Evolutionary conservation across 2,888 invertebrate genomes (phyloP).

Genomic region (Platycnemis pennipes): DNA sequence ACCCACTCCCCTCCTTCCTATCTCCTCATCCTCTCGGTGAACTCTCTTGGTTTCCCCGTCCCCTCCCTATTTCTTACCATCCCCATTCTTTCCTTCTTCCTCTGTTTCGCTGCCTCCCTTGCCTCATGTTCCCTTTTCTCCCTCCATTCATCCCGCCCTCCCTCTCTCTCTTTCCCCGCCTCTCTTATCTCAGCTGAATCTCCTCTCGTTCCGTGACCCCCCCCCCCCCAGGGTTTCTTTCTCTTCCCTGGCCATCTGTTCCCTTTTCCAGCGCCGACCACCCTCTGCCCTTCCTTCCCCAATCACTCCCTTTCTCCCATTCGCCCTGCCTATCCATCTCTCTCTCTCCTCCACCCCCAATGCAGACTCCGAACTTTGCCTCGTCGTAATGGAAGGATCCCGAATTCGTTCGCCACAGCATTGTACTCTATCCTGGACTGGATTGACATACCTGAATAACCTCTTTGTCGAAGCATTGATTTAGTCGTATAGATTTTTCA

Average conservation of each 20-base stretch:
- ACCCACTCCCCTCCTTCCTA: background rate
- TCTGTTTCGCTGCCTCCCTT: background rate
- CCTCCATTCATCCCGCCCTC: background rate
- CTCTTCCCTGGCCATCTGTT: background rate
- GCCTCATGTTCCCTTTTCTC: background rate
- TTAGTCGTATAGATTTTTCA: too few relatives aligned
- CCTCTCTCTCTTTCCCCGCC: background rate
- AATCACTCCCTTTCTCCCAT: background rate
- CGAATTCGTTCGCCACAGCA: background rate
- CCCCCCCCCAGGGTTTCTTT: conserved; percentile 1
- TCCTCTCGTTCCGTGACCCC: background rate
- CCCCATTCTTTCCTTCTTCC: background rate
- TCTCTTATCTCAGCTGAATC: background rate
- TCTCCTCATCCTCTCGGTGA: background rate
- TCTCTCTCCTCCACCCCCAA: background rate
- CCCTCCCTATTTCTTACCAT: background rate
- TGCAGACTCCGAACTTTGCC: background rate
- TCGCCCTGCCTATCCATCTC: background rate
- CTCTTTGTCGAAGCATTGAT: too few relatives aligned
- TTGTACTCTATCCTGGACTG: too few relatives aligned
- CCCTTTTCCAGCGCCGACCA: background rate
- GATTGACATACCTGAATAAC: too few relatives aligned
- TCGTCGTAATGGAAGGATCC: background rate
- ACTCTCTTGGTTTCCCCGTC: background rate
- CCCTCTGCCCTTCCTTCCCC: background rate